A percentile compares a stretch with the other conserved stretches of the same genome.
These are phyloP conservation scores for Pantelozetes paolii DNA, from an alignment of 2,888 invertebrate genomes.

Conservation along the genomic window DNA sequence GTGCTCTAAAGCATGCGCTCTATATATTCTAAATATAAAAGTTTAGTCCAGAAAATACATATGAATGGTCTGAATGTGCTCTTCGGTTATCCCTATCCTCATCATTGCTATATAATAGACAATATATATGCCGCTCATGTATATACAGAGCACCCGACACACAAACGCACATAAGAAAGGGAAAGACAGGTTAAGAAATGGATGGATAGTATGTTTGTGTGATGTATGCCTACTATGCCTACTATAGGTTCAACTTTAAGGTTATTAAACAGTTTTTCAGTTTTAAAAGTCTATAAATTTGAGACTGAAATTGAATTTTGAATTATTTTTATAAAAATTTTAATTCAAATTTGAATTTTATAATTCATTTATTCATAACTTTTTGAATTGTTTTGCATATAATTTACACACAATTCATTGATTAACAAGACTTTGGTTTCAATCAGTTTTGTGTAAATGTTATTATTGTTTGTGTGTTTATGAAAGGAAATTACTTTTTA, in stretches of 20 bases:
- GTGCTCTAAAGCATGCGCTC: neutral
- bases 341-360: too few species aligned
- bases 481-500: too few species aligned
- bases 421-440: too few species aligned
- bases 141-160: neutral
- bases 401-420: too few species aligned
- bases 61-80: neutral
- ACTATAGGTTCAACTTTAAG: slow-evolving; percentile 11
- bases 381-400: too few species aligned
- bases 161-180: neutral
- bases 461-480: too few species aligned
- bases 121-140: slow-evolving; percentile 19
- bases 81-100: neutral
- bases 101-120: slow-evolving; percentile 7
- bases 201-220: neutral
- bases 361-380: too few species aligned
- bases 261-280: neutral
- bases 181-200: slow-evolving; percentile 26
- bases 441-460: too few species aligned
- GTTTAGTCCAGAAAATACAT: neutral
- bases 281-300: too few species aligned
- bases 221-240: neutral
- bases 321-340: too few species aligned
- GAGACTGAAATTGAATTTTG: too few species aligned
- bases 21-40: slow-evolving; percentile 3